Conservation (phyloP, 2,888 invertebrate genomes). For the Drymonia ruficornis region DNA sequence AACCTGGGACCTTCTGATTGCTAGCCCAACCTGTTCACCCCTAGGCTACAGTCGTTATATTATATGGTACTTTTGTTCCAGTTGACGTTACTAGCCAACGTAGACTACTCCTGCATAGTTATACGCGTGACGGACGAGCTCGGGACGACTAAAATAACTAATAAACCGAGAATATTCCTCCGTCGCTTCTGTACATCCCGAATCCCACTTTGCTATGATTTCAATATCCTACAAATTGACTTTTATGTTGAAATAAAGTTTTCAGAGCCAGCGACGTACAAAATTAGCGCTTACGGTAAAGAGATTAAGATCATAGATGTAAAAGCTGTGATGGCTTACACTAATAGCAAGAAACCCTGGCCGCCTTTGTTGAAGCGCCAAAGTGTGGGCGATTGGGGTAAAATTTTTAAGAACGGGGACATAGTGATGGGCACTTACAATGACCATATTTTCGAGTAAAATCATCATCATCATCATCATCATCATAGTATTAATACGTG, state of each 20-base stretch:
- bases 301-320: conserved; percentile 1
- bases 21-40: no score
- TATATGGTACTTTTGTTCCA: not conserved
- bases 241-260: conserved; percentile 3
- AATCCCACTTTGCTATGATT: not conserved
- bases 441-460: no score
- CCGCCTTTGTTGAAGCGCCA: no score
- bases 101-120: conserved; percentile 13
- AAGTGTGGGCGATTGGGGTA: no score
- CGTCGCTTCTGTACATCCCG: conserved; percentile 6
- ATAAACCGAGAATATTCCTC: conserved; percentile 5
- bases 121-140: conserved; percentile 4
- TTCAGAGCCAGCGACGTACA: not conserved
- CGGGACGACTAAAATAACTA: not conserved
- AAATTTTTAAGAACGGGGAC: no score
- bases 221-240: not conserved
- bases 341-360: not conserved
- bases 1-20: no score
- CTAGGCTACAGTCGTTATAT: no score
- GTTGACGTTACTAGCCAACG: conserved; percentile 9
- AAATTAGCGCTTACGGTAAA: conserved; percentile 5
- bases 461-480: no score
- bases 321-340: not conserved
- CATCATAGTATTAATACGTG: no score
- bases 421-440: no score